A percentile compares a stretch with the other conserved stretches of the same genome.
phyloP scores from a whole-genome alignment of 2,888 invertebrate species.

The Melikaiella ostensackeni region DNA sequence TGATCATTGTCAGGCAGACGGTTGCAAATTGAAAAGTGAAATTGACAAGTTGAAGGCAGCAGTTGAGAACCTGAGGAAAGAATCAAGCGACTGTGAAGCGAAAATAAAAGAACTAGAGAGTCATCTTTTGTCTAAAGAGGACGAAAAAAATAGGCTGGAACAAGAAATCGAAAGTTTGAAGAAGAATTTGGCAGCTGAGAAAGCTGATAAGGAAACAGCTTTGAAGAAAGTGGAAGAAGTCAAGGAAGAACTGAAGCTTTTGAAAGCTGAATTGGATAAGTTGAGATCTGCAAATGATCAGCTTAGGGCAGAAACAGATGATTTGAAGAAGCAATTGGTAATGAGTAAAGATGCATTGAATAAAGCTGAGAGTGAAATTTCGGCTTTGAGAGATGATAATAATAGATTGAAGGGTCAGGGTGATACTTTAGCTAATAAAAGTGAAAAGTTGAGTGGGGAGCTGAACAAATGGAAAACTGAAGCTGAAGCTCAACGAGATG shows the following conservation, averaged over 20 bases:
- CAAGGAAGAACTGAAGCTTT: conserved; percentile 18
- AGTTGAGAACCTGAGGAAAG: conserved; percentile 39
- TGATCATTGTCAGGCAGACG: conserved; percentile 39
- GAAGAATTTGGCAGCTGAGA: conserved; percentile 50
- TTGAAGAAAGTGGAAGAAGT: conserved; percentile 18
- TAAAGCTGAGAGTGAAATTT: conserved; percentile 13
- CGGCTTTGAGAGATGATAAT: conserved; percentile 33
- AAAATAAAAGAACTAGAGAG: neutral
- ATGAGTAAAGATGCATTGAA: conserved; percentile 36
- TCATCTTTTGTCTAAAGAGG: conserved; percentile 19
- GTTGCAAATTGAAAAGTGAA: conserved; percentile 12
- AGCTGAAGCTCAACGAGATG: conserved; percentile 46
- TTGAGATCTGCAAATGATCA: conserved; percentile 48
- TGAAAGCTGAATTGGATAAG: conserved; percentile 39
- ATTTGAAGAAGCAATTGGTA: conserved; percentile 41
- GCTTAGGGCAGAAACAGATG: conserved; percentile 47
- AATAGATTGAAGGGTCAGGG: neutral
- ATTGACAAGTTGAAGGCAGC: conserved; percentile 44
- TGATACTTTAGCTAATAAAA: conserved; percentile 4
- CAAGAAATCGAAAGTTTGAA: conserved; percentile 50
- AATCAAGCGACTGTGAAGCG: conserved; percentile 1
- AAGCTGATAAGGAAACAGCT: conserved; percentile 24
- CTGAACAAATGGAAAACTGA: conserved; percentile 42
- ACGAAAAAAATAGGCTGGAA: conserved; percentile 45
- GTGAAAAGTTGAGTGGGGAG: neutral